Base-by-base conservation (phyloP, 2,113 vertebrate genomes). In the Phyllostomus hastatus region DNA sequence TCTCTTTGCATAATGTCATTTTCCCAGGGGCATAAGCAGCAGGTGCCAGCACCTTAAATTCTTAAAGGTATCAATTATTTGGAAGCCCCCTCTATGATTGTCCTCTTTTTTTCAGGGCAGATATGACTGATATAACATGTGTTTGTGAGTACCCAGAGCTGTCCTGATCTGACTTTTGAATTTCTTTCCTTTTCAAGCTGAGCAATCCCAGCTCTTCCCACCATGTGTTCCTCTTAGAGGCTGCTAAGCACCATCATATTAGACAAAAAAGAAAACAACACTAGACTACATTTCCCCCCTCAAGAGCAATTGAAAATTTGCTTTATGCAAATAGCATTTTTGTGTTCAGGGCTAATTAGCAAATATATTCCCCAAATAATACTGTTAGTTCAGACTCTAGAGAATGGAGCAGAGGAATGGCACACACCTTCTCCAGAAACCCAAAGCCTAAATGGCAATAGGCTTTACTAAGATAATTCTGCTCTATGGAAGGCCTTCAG, bases 331-430 rank as follows among this genome's bases (percentile, higher is more conserved):
- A 88, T 54, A 92, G 10, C 31, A 89, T 90, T 75, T 69, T 76
- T 93, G 54, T 61, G 61, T 61, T 90, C n/a, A 93, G 26, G 22
- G 80, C 12, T 96, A 95, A 88, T 57, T 96, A 46, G 48, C 26
- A 90, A 92, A 82, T 79, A 48, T 41, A 79, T 84, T 88, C 84
- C 48, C 52, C 35, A 52, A 92, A n/a, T 54, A 24, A 79, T 73
- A 57, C 52, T 59, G 9, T 31, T 92, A 73, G 38, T 64, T 94
- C 41, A 61, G 15, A 61, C 70, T 73, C 16, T n/a, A 61, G 52
- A 78, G 41, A 95, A 7, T 35, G 2, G 33, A 80, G n/a, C 1
- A 26, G 22, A 92, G 59, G 9, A 76, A 76, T 84, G 57, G 11
- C 61, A 31, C 15, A 57, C 2, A 43, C 14, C 64, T 90, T 76